These are phyloP conservation scores for Heliconius hortense DNA, from an alignment of 2,888 invertebrate species.

Conservation along the genomic window DNA sequence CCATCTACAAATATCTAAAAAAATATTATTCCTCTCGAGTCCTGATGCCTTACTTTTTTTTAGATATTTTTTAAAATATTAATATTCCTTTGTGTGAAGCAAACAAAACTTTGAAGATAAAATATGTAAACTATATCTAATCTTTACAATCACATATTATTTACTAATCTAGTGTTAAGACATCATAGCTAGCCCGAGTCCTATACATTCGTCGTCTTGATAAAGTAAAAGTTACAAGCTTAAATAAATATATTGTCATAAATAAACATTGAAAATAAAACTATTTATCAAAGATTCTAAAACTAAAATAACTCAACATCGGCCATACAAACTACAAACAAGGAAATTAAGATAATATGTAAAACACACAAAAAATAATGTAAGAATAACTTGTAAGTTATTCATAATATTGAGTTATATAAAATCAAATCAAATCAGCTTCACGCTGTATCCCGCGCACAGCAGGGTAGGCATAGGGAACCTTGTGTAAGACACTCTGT, in stretches of 20 bases:
- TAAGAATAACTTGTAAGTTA: background rate
- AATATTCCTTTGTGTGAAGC: background rate
- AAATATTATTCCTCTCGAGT: background rate
- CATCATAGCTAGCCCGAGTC: background rate
- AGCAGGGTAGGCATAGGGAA: no score
- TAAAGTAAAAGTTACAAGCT: background rate
- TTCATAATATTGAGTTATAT: background rate
- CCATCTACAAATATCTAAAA: background rate
- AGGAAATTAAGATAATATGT: background rate
- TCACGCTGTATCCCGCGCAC: no score
- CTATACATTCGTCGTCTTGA: no score
- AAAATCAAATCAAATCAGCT: no score
- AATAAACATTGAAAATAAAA: background rate
- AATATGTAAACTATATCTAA: no score
- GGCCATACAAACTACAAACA: background rate
- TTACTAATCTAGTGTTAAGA: background rate
- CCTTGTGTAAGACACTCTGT: no score
- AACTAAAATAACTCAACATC: background rate
- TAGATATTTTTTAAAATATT: background rate
- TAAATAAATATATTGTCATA: background rate
- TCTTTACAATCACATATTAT: background rate
- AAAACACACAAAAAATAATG: background rate
- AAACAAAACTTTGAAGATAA: no score
- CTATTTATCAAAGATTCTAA: background rate
- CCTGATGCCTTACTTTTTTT: background rate